Conservation (phyloP, 1,140 invertebrate genomes). For the Diorhabda carinulata region DNA sequence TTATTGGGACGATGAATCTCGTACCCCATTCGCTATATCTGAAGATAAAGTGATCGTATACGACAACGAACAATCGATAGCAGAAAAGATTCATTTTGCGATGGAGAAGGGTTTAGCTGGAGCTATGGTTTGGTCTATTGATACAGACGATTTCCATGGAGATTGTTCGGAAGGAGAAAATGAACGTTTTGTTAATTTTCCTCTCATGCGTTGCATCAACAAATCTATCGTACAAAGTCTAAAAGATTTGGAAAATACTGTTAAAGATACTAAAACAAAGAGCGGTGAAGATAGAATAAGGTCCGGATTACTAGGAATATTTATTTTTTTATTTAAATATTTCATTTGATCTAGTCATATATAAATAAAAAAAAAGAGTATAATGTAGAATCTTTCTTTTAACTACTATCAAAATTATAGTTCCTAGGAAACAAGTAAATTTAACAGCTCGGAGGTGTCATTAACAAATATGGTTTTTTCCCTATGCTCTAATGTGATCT, state of each 20-base stretch:
- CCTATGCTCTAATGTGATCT: no score
- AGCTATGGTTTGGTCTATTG: slow-evolving; percentile 81
- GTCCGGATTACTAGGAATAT: neutral
- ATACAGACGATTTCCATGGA: slow-evolving; percentile 72
- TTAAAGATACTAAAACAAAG: slow-evolving; percentile 22
- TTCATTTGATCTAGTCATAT: neutral
- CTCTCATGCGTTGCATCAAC: slow-evolving; percentile 61
- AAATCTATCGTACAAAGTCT: slow-evolving; percentile 54
- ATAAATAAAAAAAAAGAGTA: neutral
- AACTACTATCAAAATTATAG: no score
- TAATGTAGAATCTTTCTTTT: no score
- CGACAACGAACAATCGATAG: slow-evolving; percentile 61
- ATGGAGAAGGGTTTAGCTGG: slow-evolving; percentile 65
- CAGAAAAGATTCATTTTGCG: slow-evolving; percentile 61
- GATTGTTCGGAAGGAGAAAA: slow-evolving; percentile 55
- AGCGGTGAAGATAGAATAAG: neutral
- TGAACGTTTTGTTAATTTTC: slow-evolving; percentile 48
- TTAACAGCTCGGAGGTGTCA: no score
- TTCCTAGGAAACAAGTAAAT: no score
- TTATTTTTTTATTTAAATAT: neutral
- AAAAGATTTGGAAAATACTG: slow-evolving; percentile 53
- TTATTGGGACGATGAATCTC: slow-evolving; percentile 58
- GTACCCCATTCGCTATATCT: slow-evolving; percentile 58
- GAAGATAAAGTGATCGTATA: slow-evolving; percentile 58
- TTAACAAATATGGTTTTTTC: no score